Evolutionary conservation across 2,888 invertebrate genomes (phyloP).

Genomic region (Agonopterix heracliana): DNA sequence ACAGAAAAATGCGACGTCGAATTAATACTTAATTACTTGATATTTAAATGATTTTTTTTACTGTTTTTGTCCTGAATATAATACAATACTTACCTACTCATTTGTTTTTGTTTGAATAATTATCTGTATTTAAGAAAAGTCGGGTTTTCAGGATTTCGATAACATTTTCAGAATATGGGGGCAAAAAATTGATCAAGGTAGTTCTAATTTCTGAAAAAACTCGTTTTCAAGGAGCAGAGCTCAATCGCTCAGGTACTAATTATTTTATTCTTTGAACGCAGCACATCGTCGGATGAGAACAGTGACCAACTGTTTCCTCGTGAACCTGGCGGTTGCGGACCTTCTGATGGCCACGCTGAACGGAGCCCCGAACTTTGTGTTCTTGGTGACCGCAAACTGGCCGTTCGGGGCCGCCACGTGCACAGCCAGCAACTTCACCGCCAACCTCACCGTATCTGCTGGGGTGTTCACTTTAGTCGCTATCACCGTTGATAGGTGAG

Average conservation of each 20-base stretch:
- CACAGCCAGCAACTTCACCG: constrained; percentile 91
- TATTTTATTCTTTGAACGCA: constrained; percentile 42
- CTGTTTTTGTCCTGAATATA: too few relatives aligned
- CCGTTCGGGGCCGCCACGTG: constrained; percentile 90
- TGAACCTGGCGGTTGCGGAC: constrained; percentile 92
- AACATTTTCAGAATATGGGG: background rate
- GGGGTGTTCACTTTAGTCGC: constrained; percentile 94
- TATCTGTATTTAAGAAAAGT: too few relatives aligned
- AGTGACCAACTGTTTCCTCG: constrained; percentile 93
- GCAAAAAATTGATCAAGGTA: background rate
- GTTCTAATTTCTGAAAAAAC: too few relatives aligned
- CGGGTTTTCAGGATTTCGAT: too few relatives aligned
- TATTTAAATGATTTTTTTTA: too few relatives aligned
- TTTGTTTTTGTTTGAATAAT: too few relatives aligned
- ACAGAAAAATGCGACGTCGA: too few relatives aligned
- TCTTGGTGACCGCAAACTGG: constrained; percentile 91
- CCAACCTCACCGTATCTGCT: constrained; percentile 91
- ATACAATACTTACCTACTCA: too few relatives aligned
- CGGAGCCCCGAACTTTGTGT: constrained; percentile 92
- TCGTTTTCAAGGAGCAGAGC: too few relatives aligned
- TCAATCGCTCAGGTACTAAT: too few relatives aligned
- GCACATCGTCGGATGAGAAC: constrained; percentile 90
- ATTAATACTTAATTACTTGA: too few relatives aligned
- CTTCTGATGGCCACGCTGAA: constrained; percentile 90
- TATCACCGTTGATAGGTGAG: constrained; percentile 93